Evolutionary conservation across 1,140 invertebrate genomes (phyloP).

Genomic region (Brachionus calyciflorus): DNA sequence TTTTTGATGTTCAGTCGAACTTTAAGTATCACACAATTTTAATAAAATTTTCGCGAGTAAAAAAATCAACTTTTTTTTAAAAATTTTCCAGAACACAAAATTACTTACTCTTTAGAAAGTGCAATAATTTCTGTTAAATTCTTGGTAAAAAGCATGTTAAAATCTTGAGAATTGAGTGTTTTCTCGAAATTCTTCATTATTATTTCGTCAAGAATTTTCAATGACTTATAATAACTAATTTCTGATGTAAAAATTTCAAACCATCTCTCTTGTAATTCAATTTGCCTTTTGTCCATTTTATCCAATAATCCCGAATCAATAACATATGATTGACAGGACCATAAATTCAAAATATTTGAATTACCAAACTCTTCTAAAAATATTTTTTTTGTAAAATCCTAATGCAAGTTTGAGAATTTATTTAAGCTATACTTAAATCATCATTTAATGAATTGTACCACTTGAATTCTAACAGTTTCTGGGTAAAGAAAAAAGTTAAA

Average conservation of each 20-base stretch:
- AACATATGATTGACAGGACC: not conserved
- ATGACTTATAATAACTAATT: slow-evolving; percentile 7
- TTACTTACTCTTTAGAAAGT: slow-evolving; percentile 10
- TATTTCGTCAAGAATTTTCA: slow-evolving; percentile 11
- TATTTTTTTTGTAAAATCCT: not conserved
- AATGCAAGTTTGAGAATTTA: too few species aligned
- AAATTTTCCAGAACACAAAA: not conserved
- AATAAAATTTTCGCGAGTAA: too few species aligned
- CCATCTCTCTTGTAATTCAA: slow-evolving; percentile 39
- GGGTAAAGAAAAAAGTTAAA: too few species aligned
- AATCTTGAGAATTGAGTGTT: slow-evolving; percentile 4
- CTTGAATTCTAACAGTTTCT: too few species aligned
- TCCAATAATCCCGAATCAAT: not conserved
- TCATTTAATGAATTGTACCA: too few species aligned
- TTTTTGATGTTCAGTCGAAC: too few species aligned
- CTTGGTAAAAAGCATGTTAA: not conserved
- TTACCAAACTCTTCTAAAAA: not conserved
- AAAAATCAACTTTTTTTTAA: too few species aligned
- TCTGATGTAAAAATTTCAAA: slow-evolving; percentile 33
- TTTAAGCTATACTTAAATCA: too few species aligned
- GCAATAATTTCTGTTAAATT: slow-evolving; percentile 12
- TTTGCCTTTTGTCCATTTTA: not conserved
- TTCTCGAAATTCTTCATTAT: slow-evolving; percentile 1
- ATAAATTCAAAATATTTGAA: not conserved
- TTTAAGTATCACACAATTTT: too few species aligned